Base-by-base conservation (phyloP, 2,888 invertebrate genomes). In the Acrobeloides nanus region DNA sequence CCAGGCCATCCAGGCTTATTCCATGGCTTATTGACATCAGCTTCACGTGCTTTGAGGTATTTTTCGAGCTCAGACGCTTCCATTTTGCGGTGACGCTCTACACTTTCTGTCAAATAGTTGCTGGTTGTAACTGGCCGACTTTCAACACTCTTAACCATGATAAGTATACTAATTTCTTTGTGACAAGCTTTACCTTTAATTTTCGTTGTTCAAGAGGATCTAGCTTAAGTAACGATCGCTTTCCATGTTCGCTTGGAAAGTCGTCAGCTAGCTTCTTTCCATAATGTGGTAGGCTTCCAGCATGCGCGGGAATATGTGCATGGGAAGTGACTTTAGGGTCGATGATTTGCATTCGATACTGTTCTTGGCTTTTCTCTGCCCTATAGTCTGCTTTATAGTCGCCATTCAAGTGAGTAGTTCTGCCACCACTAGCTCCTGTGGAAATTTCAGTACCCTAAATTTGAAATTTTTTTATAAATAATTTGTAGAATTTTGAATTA, bases 11-110 rank as follows among this genome's bases (percentile, higher is more conserved):
- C 62, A 10, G 73, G 71, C 51, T 72, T 73, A 51, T 72, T 61
- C 73, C 73, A 73, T 18, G 68, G 68, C 51, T 67, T 57, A 53
- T 72, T 73, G 21, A 67, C 72, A 41, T 72, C 72, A 35, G 55
- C 59, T 50, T 74, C 72, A 20, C 62, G 62, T 7, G 65, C 67
- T 48, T 67, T 66, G 38, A 73, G 48, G 25, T 64, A 63, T 27
- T 72, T 61, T 35, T 55, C 54, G 21, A 72, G 57, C 24, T 56
- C 52, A n/a, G 65, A 65, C 23, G 57, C 62, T 38, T 68, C 68
- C 60, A 63, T 61, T 21, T 67, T 67, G 23, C 72, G 62, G 52
- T 73, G 73, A 18, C 73, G 57, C 38, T 73, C 61, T 29, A 73
- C 54, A 46, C 63, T 63, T 45, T 73, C 68, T 25, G 64, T 63